Evolutionary conservation across 1,140 invertebrate genomes (phyloP).

Genomic region (Philotrypesis tridentata): DNA sequence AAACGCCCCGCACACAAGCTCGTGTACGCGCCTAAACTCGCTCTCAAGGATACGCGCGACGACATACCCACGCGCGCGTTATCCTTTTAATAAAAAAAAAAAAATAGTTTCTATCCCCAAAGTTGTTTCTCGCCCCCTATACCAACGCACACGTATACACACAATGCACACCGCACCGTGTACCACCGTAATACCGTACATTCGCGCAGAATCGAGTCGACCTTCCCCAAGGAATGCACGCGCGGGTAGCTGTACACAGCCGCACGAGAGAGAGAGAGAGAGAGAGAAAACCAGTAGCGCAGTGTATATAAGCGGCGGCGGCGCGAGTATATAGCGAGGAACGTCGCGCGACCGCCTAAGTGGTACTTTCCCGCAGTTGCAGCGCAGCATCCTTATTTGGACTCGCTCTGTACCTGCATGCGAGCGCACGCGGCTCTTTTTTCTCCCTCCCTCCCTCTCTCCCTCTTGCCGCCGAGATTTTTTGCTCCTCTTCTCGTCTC

Average conservation of each 20-base stretch:
- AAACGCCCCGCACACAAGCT: not conserved
- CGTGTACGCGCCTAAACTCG: too few relatives aligned
- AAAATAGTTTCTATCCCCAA: not conserved
- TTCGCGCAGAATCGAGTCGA: not conserved
- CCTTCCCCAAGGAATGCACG: slow-evolving; percentile 8
- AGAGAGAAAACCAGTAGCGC: slow-evolving; percentile 39
- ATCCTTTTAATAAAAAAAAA: not conserved
- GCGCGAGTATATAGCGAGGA: not conserved
- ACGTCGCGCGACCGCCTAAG: slow-evolving; percentile 30
- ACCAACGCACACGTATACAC: too few relatives aligned
- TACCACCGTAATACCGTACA: too few relatives aligned
- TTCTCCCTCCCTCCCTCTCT: not conserved
- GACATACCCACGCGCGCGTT: not conserved
- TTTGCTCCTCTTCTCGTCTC: slow-evolving; percentile 24
- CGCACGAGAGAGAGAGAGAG: too few relatives aligned
- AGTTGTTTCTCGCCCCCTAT: not conserved
- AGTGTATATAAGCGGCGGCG: too few relatives aligned
- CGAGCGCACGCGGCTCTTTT: not conserved
- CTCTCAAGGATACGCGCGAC: too few relatives aligned
- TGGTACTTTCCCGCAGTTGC: slow-evolving; percentile 38
- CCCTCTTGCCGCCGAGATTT: not conserved
- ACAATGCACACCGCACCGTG: too few relatives aligned
- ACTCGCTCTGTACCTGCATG: not conserved
- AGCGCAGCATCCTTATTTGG: slow-evolving; percentile 38
- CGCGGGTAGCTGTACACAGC: not conserved